Evolutionary conservation across 2,797 vertebrate genomes (phyloP).

Genomic region (Betta splendens): DNA sequence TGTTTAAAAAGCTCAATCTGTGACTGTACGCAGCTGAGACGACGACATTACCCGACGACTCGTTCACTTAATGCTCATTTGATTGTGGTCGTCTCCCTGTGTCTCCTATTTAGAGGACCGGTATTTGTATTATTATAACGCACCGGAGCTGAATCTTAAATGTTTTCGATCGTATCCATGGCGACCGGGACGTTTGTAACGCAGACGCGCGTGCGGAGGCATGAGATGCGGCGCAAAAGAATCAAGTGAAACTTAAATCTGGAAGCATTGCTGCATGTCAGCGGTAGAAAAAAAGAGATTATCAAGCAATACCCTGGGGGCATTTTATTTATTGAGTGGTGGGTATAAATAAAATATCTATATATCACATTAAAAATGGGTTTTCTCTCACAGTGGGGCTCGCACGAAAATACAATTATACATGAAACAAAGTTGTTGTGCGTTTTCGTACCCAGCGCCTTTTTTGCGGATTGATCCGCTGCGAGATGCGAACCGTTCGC

Average conservation of each 20-base stretch:
- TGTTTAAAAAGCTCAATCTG: conserved; percentile 63
- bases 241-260: conserved; percentile 26
- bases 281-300: conserved; percentile 32
- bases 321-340: conserved; percentile 24
- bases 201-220: conserved; percentile 3
- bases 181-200: conserved; percentile 25
- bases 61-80: conserved; percentile 61
- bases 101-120: conserved; percentile 57
- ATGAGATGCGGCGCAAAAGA: conserved; percentile 13
- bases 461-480: background rate
- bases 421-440: conserved; percentile 5
- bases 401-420: conserved; percentile 13
- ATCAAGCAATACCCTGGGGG: conserved; percentile 13
- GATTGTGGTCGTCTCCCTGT: conserved; percentile 53
- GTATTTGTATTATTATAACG: conserved; percentile 62
- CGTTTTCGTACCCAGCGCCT: background rate
- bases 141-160: conserved; percentile 40
- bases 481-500: background rate
- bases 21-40: conserved; percentile 20
- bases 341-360: conserved; percentile 35
- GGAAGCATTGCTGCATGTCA: background rate
- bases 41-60: conserved; percentile 45
- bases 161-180: conserved; percentile 24
- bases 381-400: conserved; percentile 20
- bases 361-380: conserved; percentile 17